Percentiles rank a stretch among this genome's conserved stretches.
phyloP scores from a whole-genome alignment of 2,113 vertebrate species.

The Leucopsar rothschildi region DNA sequence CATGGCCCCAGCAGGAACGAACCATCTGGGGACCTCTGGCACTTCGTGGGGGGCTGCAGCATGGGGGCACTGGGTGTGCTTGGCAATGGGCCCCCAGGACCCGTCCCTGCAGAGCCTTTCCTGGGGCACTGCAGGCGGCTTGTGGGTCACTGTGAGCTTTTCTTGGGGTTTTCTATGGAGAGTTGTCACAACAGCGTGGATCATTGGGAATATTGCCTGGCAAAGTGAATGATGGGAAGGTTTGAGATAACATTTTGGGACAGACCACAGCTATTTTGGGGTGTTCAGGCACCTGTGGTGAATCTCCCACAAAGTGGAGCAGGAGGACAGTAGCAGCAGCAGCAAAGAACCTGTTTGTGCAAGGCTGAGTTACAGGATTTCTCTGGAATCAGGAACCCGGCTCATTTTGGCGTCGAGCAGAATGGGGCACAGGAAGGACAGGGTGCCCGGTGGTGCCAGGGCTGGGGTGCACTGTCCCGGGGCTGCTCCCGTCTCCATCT shows the following conservation, averaged over 20 bases:
- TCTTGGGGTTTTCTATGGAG: accelerated
- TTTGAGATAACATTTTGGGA: neutral
- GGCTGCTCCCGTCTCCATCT: neutral
- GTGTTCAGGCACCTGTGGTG: neutral
- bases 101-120: neutral
- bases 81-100: neutral
- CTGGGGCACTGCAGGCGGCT: accelerated
- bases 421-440: accelerated
- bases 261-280: accelerated
- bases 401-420: accelerated
- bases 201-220: accelerated
- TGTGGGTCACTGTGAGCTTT: neutral
- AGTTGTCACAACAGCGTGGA: accelerated
- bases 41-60: accelerated
- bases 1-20: neutral
- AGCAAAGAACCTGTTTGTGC: accelerated
- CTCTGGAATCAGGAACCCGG: neutral
- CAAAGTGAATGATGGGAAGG: accelerated
- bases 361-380: neutral
- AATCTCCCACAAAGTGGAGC: accelerated
- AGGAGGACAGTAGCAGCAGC: accelerated
- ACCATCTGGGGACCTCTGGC: accelerated
- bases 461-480: accelerated
- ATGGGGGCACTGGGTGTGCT: accelerated
- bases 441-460: accelerated